Conservation (phyloP, 1,140 invertebrate species). For the Drosophila mojavensis region DNA sequence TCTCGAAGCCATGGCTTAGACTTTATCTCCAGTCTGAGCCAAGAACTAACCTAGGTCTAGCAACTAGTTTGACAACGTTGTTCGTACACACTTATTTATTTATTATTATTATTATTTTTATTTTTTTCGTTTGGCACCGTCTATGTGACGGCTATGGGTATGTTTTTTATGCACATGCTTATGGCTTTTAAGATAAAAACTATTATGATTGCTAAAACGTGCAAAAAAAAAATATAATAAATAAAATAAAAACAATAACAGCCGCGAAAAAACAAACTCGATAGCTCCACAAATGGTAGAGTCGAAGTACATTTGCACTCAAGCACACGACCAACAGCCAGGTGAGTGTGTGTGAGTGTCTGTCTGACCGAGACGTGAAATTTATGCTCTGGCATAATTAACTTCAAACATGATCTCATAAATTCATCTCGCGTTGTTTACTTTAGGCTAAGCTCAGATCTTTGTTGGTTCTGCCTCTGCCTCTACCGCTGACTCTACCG, state of each 20-base stretch:
- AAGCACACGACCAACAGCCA: conserved; percentile 47
- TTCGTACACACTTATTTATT: conserved; percentile 10
- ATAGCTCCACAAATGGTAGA: conserved; percentile 37
- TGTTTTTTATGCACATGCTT: conserved; percentile 73
- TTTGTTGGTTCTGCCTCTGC: neutral
- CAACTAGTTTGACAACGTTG: conserved; percentile 67
- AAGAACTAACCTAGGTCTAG: conserved; percentile 80
- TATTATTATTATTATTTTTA: neutral
- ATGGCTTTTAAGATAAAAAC: conserved; percentile 74
- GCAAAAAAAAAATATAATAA: conserved; percentile 36
- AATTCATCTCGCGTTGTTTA: conserved; percentile 77
- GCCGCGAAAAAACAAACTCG: conserved; percentile 31
- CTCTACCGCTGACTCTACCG: neutral
- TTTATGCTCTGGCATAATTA: conserved; percentile 79
- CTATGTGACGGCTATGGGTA: neutral
- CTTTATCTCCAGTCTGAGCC: conserved; percentile 31
- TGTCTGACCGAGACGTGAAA: conserved; percentile 46
- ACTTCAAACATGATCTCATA: conserved; percentile 79
- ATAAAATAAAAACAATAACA: conserved; percentile 10
- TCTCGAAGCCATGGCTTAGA: conserved; percentile 46
- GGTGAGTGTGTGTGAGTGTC: conserved; percentile 30
- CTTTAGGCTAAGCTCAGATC: conserved; percentile 42
- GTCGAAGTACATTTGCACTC: conserved; percentile 59
- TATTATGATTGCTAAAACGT: conserved; percentile 75
- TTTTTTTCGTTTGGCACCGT: conserved; percentile 6